Base-by-base conservation (phyloP, 2,888 invertebrate genomes). In the Ganaspis brasiliensis region DNA sequence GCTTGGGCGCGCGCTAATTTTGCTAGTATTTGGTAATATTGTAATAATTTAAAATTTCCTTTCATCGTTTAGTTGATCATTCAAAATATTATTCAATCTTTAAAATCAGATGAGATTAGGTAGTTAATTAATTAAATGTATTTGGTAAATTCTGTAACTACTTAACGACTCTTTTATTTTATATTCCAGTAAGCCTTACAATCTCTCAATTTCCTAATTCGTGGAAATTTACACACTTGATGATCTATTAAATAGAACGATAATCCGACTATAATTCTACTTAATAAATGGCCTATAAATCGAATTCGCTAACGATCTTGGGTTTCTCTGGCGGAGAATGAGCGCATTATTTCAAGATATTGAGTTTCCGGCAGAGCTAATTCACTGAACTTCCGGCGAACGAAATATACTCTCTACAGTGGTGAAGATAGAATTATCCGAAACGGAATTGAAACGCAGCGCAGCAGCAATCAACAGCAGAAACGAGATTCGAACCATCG, bases 391-490 rank as follows among this genome's bases (percentile, higher is more conserved):
- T 67, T 67, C 67, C 67, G 24, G n/a, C 40, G 24, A 67, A 21
- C 45, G 45, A 67, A 45, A 67, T 67, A 67, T 67, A 67, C 45
- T 67, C 67, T 45, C 67, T 40, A 67, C 67, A 67, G 67, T 10
- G 45, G 67, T 45, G 67, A n/a, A 67, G 67, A 67, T 67, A 67
- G 67, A 67, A 67, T 67, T 67, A 67, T 67, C 67, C n/a, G 40
- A 26, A 63, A 45, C 67, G 67, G 67, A 45, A 67, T 67, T 45
- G 67, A 67, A 67, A 67, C 45, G 67, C 45, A 63, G 37, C 14
- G 63, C 63, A 67, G 67, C 67, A 63, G 63, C 63, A 63, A 63
- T 63, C 63, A 63, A 35, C 63, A 63, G 40, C 40, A 67, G 26
- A 67, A 67, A 67, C 67, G 67, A 67, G 67, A 45, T 67, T 67